phyloP scores from a whole-genome alignment of 2,113 vertebrate genomes.

The Macroglossus sobrinus region DNA sequence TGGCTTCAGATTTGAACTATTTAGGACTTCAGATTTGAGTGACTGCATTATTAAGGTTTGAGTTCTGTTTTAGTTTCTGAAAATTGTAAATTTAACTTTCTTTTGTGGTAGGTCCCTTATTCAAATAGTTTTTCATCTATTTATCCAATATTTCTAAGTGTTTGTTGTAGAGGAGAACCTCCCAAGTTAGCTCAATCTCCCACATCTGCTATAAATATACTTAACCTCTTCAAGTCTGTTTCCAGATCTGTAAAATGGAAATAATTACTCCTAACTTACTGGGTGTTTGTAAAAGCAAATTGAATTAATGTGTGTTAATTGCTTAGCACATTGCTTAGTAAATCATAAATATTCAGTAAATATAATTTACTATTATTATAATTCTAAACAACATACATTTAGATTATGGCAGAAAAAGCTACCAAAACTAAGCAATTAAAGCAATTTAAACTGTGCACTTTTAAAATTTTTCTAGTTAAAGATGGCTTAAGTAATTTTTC shows the following conservation, averaged over 20 bases:
- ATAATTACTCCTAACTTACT: neutral
- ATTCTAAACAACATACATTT: neutral
- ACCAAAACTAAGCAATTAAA: neutral
- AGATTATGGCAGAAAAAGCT: neutral
- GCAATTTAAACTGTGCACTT: neutral
- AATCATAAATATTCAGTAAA: constrained; percentile 26
- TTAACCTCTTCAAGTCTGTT: neutral
- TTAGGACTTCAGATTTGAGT: neutral
- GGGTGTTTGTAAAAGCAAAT: neutral
- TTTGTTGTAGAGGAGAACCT: neutral
- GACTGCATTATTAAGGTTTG: neutral
- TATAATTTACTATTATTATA: neutral
- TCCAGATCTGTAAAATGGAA: neutral
- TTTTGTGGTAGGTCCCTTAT: neutral
- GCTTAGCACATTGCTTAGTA: neutral
- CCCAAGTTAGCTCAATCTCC: neutral
- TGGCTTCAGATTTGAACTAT: neutral
- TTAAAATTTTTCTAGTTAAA: neutral
- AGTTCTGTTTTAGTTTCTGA: neutral
- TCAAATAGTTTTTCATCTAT: neutral
- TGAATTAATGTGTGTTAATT: neutral
- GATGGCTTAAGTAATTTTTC: neutral
- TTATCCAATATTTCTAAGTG: neutral
- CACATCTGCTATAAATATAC: neutral
- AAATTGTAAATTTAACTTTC: neutral